A percentile compares a stretch with the other conserved stretches of the same genome.
These are phyloP conservation scores for Siphonodentalium dalli DNA, from an alignment of 2,888 invertebrate genomes.

Conservation along the genomic window DNA sequence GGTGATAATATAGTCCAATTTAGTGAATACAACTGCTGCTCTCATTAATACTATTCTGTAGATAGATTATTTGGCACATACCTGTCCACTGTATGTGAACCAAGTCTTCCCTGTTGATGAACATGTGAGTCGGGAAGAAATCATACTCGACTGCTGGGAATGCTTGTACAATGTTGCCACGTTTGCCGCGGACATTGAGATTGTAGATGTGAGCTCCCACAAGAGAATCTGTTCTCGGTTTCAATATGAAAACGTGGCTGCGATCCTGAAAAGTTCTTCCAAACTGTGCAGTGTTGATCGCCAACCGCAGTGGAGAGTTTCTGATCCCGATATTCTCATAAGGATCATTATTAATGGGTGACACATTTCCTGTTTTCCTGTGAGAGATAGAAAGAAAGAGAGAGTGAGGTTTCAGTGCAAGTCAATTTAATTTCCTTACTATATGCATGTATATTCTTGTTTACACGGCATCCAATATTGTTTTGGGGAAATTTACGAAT, in stretches of 20 bases:
- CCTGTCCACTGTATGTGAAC: conserved; percentile 63
- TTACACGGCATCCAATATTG: too few species aligned
- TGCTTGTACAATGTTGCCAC: conserved; percentile 62
- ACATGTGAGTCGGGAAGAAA: conserved; percentile 53
- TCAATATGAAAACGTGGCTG: conserved; percentile 56
- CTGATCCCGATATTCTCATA: conserved; percentile 53
- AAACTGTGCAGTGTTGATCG: conserved; percentile 63
- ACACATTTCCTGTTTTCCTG: conserved; percentile 25
- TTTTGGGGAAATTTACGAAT: too few species aligned
- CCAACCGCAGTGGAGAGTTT: conserved; percentile 51
- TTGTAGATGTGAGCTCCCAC: conserved; percentile 41
- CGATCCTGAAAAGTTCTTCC: conserved; percentile 61
- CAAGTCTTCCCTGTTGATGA: conserved; percentile 39
- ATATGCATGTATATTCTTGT: too few species aligned
- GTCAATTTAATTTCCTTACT: too few species aligned
- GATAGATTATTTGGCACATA: too few species aligned
- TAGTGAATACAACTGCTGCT: too few species aligned
- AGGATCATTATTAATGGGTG: conserved; percentile 59
- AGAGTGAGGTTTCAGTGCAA: too few species aligned
- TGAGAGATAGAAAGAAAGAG: too few species aligned
- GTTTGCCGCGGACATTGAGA: conserved; percentile 59
- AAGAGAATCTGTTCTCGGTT: conserved; percentile 42
- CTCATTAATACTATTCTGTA: too few species aligned
- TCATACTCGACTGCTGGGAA: conserved; percentile 64
- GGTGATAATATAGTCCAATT: too few species aligned